These are phyloP conservation scores for Psilopsiagon aymara DNA, from an alignment of 2,113 vertebrate species.

Conservation along the genomic window DNA sequence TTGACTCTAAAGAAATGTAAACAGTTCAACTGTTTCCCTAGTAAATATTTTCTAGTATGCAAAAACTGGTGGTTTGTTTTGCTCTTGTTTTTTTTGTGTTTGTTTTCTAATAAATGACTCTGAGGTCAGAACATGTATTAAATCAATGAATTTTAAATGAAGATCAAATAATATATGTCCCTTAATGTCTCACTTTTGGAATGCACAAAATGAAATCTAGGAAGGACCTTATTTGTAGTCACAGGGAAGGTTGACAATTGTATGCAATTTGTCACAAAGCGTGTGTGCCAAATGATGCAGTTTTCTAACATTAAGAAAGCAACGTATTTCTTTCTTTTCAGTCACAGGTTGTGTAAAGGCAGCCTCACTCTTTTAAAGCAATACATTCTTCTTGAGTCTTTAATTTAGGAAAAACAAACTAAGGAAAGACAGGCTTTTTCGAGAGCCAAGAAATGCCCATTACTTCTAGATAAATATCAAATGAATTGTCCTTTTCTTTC, in stretches of 20 bases:
- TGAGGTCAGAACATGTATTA: neutral
- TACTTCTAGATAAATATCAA: neutral
- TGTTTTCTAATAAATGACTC: slow-evolving; percentile 23
- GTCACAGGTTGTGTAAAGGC: neutral
- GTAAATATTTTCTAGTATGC: slow-evolving; percentile 27
- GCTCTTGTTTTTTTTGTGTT: neutral
- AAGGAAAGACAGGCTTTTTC: neutral
- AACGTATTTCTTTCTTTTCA: neutral
- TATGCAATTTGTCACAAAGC: neutral
- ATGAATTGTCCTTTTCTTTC: neutral
- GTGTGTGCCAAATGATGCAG: neutral
- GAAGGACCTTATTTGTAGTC: neutral
- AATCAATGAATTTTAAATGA: neutral
- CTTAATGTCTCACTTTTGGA: neutral
- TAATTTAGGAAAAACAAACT: neutral
- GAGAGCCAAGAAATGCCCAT: neutral
- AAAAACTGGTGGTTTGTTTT: neutral
- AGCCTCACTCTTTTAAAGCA: neutral
- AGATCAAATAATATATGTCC: neutral
- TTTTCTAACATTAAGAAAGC: neutral
- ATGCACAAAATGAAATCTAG: neutral
- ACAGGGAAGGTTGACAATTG: neutral
- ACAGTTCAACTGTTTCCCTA: neutral
- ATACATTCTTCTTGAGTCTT: neutral
- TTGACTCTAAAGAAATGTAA: slow-evolving; percentile 17